Percentiles rank a stretch among this genome's conserved stretches.
phyloP scores from a whole-genome alignment of 2,797 vertebrate species.

The Leptatherina wallacei region DNA sequence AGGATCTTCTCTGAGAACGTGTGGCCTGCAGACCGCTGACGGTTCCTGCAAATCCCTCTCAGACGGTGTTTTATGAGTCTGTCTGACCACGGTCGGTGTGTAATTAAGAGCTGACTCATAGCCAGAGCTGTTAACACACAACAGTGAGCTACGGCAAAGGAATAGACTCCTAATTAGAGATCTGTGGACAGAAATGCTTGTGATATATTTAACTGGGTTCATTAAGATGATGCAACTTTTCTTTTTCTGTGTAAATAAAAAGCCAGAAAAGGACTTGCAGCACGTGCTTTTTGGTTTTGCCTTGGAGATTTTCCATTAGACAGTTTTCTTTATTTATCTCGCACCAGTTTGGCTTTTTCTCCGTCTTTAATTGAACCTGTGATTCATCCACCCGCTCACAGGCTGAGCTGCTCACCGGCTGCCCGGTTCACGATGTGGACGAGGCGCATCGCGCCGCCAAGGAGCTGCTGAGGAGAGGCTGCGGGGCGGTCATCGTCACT shows the following conservation, averaged over 20 bases:
- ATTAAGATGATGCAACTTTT: conserved; percentile 22
- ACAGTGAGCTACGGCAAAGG: conserved; percentile 26
- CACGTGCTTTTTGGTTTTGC: conserved; percentile 11
- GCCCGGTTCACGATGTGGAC: conserved; percentile 77
- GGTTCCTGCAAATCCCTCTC: conserved; percentile 47
- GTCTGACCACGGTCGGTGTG: conserved; percentile 49
- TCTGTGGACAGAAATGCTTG: conserved; percentile 26
- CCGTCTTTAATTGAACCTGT: conserved; percentile 54
- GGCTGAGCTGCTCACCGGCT: conserved; percentile 92
- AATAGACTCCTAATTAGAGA: conserved; percentile 32
- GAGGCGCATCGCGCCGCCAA: conserved; percentile 84
- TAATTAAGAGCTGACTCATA: conserved; percentile 63
- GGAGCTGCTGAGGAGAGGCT: conserved; percentile 87
- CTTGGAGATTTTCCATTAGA: conserved; percentile 48
- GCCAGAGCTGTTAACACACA: conserved; percentile 43
- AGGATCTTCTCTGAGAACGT: conserved; percentile 48
- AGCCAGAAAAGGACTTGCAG: no score
- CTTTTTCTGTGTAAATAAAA: conserved; percentile 11
- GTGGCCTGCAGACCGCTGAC: conserved; percentile 50
- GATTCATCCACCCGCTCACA: conserved; percentile 55
- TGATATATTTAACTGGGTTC: conserved; percentile 17
- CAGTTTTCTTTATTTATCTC: conserved; percentile 42
- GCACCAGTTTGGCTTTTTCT: conserved; percentile 44
- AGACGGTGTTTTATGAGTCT: conserved; percentile 57
- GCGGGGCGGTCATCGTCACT: conserved; percentile 88